Base-by-base conservation (phyloP, 2,113 vertebrate species). In the Oxyruncus cristatus region DNA sequence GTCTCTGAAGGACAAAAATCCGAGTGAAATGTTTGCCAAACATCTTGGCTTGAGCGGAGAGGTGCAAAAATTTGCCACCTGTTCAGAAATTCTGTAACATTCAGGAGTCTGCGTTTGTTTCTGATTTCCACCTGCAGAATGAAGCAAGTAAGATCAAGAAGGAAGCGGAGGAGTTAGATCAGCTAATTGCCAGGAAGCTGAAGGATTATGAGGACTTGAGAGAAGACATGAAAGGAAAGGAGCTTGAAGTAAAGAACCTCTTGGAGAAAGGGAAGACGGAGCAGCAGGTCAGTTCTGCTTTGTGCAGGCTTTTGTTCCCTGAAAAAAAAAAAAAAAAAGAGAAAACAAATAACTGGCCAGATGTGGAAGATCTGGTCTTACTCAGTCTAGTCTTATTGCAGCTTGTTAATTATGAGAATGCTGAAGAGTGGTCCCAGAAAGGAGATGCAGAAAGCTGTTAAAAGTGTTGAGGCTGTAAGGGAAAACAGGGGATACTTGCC, bases 251-350 rank as follows among this genome's bases (percentile, higher is more conserved):
- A 14, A 99, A 99, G 92, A 99, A 98, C 24, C 99, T 99, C 66
- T 97, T 99, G 96, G 99, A 99, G 70, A 99, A 99, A 79, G 99
- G 99, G 19, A 99, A 99, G 91, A 99, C 98, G 0, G 99, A 99
- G 86, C 99, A 99, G 93, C 99, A 99, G 99, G 99, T 99, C 42
- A n/a, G 98, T 97, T 93, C 30, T 19, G 22, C 50, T 74, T 47
- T 65, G 53, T 63, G 35, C n/a, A 62, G 20, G 24, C 35, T 94
- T 71, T 88, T 95, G 12, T 65, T 88, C 30, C 15, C 12, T 73
- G 66, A 46, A 46, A 47, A 47, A 47, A 47, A 47, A 47, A 16
- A 14, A 42, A 10, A 1, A 26, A 61, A 58, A 2, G 8, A 39
- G 8, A 39, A 78, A 59, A 37, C 4, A 32, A 42, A 13, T 65